Evolutionary conservation across 2,113 vertebrate species (phyloP).

Genomic region (Xiphorhynchus elegans): DNA sequence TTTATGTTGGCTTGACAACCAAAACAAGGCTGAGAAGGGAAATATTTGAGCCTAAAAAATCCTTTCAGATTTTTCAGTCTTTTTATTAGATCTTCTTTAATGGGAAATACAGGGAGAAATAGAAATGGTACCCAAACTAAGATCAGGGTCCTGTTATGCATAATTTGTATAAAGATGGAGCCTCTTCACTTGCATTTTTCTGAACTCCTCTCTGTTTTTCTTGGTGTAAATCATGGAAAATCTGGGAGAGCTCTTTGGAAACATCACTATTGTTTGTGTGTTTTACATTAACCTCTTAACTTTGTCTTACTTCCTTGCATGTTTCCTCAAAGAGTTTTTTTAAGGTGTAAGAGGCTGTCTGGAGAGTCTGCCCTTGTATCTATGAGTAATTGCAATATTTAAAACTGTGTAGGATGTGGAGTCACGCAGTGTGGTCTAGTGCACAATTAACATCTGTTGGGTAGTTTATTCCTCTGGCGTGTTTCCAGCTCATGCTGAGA

Average conservation of each 20-base stretch:
- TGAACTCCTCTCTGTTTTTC: background rate
- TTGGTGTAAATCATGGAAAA: background rate
- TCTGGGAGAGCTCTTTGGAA: background rate
- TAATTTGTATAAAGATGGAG: background rate
- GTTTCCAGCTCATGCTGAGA: background rate
- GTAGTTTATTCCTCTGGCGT: background rate
- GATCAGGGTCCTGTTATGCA: background rate
- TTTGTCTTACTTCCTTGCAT: background rate
- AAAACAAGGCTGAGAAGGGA: background rate
- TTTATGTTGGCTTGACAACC: constrained; percentile 19
- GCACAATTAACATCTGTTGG: constrained; percentile 53
- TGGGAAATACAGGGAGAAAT: background rate
- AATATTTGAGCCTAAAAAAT: background rate
- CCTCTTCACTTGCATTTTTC: background rate
- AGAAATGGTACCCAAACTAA: background rate
- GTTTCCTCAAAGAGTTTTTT: background rate
- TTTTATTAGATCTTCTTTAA: background rate
- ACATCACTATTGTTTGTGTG: background rate
- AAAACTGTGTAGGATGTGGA: background rate
- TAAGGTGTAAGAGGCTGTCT: background rate
- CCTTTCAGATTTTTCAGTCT: background rate
- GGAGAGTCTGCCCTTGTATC: background rate
- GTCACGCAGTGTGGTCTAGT: background rate
- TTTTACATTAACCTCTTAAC: background rate
- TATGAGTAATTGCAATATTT: constrained; percentile 42